Evolutionary conservation across 2,797 vertebrate genomes (phyloP).

Genomic region (Argya squamiceps): DNA sequence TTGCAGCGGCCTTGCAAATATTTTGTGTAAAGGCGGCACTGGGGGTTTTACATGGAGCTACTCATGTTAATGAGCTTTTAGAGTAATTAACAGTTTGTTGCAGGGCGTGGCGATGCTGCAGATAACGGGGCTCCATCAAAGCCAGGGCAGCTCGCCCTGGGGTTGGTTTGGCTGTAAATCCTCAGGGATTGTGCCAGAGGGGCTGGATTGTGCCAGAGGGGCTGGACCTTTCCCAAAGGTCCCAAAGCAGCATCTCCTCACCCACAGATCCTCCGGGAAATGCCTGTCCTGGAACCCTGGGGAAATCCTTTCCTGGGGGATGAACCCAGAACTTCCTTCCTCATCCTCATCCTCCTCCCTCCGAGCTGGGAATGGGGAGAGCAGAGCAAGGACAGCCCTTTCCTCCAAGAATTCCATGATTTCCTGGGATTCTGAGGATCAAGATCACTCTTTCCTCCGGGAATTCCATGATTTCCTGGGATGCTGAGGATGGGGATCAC

Average conservation of each 20-base stretch:
- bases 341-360: no score
- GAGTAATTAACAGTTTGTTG: neutral
- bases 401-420: neutral
- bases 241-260: neutral
- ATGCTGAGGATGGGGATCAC: accelerated
- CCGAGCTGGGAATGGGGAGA: neutral
- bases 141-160: neutral
- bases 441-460: neutral
- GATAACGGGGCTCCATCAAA: neutral
- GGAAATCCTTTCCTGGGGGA: neutral
- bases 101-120: neutral
- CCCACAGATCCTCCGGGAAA: neutral
- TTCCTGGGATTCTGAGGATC: accelerated
- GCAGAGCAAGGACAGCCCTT: neutral
- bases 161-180: accelerated
- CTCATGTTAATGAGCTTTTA: neutral
- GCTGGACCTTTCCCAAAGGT: neutral
- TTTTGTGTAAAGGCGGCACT: neutral
- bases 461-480: neutral
- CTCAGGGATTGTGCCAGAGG: accelerated
- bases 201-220: accelerated
- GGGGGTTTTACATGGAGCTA: neutral
- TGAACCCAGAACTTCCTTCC: accelerated
- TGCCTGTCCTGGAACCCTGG: neutral
- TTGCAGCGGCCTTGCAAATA: neutral